phyloP scores from a whole-genome alignment of 2,797 vertebrate genomes.

The Danio tinwini region DNA sequence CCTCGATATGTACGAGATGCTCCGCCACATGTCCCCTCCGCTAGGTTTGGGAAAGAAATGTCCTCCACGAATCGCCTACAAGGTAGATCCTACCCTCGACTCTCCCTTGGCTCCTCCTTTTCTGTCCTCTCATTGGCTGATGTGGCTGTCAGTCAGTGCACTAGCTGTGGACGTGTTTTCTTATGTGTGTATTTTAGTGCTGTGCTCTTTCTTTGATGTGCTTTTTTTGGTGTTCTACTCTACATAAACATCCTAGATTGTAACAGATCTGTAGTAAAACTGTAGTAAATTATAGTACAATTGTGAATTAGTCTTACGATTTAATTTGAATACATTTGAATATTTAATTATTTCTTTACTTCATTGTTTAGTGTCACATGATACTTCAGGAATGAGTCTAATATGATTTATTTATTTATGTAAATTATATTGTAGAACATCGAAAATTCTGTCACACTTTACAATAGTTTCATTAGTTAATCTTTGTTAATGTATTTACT shows the following conservation, averaged over 20 bases:
- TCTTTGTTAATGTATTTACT: too few relatives aligned
- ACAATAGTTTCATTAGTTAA: too few relatives aligned
- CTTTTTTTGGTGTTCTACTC: constrained; percentile 12
- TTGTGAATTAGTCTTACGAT: too few relatives aligned
- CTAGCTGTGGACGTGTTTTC: constrained; percentile 52
- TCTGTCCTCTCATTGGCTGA: constrained; percentile 42
- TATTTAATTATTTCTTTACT: too few relatives aligned
- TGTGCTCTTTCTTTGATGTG: constrained; percentile 40
- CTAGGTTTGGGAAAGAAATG: constrained; percentile 99
- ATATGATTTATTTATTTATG: too few relatives aligned
- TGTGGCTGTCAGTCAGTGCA: constrained; percentile 24
- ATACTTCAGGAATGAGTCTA: too few relatives aligned
- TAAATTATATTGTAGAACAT: too few relatives aligned
- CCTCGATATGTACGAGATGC: constrained; percentile 99
- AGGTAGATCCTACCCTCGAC: constrained; percentile 82
- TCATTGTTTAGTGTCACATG: too few relatives aligned
- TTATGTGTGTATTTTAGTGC: constrained; percentile 36
- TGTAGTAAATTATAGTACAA: too few relatives aligned
- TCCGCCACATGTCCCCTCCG: constrained; percentile 98
- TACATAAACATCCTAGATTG: neutral
- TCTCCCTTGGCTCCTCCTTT: constrained; percentile 19
- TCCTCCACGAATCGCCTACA: constrained; percentile 96
- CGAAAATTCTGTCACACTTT: too few relatives aligned
- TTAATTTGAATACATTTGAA: too few relatives aligned
- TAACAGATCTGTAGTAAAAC: too few relatives aligned